These are phyloP conservation scores for Canis aureus DNA, from an alignment of 2,113 vertebrate species.

Conservation along the genomic window DNA sequence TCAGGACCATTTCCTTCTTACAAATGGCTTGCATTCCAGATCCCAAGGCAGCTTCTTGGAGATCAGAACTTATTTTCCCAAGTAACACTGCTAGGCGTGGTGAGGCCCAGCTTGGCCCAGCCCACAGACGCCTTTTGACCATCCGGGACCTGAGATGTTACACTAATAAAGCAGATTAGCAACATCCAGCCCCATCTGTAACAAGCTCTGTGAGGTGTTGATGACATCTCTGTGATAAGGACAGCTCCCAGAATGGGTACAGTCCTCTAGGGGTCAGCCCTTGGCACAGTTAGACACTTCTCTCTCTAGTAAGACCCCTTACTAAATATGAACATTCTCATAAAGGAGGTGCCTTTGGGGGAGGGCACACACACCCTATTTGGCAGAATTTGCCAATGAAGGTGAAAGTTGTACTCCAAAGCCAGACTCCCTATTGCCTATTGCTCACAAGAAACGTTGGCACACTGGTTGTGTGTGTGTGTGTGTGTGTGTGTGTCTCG, in stretches of 20 bases:
- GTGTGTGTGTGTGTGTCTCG: neutral
- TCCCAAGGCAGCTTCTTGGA: neutral
- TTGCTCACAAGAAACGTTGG: neutral
- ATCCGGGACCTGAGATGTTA: too few relatives aligned
- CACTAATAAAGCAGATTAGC: neutral
- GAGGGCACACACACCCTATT: neutral
- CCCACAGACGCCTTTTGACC: neutral
- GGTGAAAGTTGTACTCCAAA: neutral
- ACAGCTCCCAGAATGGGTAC: neutral
- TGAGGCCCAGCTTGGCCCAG: neutral
- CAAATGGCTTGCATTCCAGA: slow-evolving; percentile 44
- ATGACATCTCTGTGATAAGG: neutral
- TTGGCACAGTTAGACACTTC: neutral
- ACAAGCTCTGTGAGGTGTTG: neutral
- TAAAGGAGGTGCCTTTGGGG: neutral
- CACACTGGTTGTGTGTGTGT: neutral
- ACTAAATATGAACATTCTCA: neutral
- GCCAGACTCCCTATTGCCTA: neutral
- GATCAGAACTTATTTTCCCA: neutral
- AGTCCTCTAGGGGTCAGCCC: neutral
- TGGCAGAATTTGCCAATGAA: neutral
- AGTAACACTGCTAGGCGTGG: neutral
- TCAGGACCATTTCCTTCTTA: slow-evolving; percentile 43
- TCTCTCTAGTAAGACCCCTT: neutral
- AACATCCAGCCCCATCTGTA: too few relatives aligned